Evolutionary conservation across 1,140 invertebrate species (phyloP).

Genomic region (Eumaeus atala): DNA sequence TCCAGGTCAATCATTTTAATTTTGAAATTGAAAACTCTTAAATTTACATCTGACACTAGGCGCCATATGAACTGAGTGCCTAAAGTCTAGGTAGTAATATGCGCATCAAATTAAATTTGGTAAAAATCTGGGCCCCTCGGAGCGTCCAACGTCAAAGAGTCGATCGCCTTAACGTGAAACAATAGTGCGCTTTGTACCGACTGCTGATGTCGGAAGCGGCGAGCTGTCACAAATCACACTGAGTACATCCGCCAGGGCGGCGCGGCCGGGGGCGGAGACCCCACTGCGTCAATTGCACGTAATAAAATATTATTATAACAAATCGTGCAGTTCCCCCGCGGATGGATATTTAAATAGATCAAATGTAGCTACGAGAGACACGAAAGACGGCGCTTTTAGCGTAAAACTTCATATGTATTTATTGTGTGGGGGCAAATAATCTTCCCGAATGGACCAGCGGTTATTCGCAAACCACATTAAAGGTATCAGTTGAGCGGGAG

Average conservation of each 20-base stretch:
- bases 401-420: not conserved
- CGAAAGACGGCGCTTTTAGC: not conserved
- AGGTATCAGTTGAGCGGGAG: not conserved
- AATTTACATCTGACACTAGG: no score
- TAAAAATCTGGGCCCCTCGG: no score
- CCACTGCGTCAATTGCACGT: constrained; percentile 28
- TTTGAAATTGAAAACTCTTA: no score
- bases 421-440: not conserved
- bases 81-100: no score
- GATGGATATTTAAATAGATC: constrained; percentile 5
- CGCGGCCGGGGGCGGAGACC: not conserved
- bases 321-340: constrained; percentile 24
- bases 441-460: no score
- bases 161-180: not conserved
- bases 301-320: constrained; percentile 35
- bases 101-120: no score
- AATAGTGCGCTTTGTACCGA: not conserved
- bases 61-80: no score
- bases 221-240: not conserved
- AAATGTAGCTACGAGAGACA: not conserved
- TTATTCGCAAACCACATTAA: no score
- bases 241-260: not conserved
- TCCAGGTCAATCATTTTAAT: no score
- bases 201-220: not conserved
- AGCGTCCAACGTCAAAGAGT: not conserved